phyloP scores from a whole-genome alignment of 2,888 invertebrate species.

The Elysia crispata region DNA sequence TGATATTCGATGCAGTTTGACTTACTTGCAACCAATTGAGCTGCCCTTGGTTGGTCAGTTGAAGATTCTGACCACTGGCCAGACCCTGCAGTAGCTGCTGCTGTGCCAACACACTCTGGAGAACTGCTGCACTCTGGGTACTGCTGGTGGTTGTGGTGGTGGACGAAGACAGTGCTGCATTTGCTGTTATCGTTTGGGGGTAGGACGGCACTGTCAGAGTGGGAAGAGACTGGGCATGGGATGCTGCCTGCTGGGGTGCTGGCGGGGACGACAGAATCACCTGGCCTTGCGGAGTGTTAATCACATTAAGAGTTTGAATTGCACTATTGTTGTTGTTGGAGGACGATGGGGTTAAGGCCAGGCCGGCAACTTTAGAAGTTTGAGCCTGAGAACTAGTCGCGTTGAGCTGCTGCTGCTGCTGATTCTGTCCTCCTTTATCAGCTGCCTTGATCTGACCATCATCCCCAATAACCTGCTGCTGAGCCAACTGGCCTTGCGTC shows the following conservation, averaged over 20 bases:
- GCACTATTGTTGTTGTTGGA: slow-evolving; percentile 38
- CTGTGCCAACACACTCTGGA: slow-evolving; percentile 55
- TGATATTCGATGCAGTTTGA: too few species aligned
- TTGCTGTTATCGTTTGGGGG: slow-evolving; percentile 59
- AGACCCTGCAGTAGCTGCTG: slow-evolving; percentile 64
- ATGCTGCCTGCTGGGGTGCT: slow-evolving; percentile 44
- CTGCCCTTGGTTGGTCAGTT: slow-evolving; percentile 64
- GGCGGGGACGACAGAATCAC: slow-evolving; percentile 58
- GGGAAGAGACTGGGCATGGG: slow-evolving; percentile 44
- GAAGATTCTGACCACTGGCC: slow-evolving; percentile 58
- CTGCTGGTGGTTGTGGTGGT: slow-evolving; percentile 54
- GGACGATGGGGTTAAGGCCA: slow-evolving; percentile 4
- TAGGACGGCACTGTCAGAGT: slow-evolving; percentile 60
- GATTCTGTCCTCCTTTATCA: slow-evolving; percentile 21
- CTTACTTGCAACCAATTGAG: slow-evolving; percentile 59
- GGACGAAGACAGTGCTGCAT: slow-evolving; percentile 60
- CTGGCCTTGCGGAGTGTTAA: slow-evolving; percentile 59
- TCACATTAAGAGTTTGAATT: slow-evolving; percentile 52
- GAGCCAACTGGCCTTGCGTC: not conserved
- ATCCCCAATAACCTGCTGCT: not conserved
- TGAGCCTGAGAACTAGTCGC: not conserved
- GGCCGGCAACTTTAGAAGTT: slow-evolving; percentile 3
- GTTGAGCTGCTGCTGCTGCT: not conserved
- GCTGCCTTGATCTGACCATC: slow-evolving; percentile 5
- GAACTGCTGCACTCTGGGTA: slow-evolving; percentile 39